phyloP scores from a whole-genome alignment of 2,113 vertebrate genomes.

The Amia ocellicauda region DNA sequence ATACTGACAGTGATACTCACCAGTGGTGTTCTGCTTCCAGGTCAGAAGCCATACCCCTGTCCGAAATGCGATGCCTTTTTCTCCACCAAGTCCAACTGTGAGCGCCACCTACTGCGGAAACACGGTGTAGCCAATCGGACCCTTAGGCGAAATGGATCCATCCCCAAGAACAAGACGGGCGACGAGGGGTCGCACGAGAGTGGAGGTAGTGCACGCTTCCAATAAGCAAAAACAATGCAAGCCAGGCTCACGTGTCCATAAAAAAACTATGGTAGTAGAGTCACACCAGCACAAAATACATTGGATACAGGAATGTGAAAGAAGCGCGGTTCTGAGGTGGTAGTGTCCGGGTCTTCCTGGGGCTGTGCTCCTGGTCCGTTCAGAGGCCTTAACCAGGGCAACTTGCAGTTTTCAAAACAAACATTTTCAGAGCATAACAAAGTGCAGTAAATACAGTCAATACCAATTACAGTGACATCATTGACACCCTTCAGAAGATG shows the following conservation, averaged over 20 bases:
- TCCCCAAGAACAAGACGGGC: conserved; percentile 56
- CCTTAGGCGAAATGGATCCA: conserved; percentile 69
- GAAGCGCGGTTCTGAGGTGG: no score
- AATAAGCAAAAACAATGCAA: background rate
- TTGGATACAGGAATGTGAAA: no score
- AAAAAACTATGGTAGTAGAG: background rate
- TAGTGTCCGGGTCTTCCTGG: no score
- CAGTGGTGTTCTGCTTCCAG: conserved; percentile 48
- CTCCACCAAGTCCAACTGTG: conserved; percentile 85
- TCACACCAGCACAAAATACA: no score
- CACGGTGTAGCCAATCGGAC: conserved; percentile 69
- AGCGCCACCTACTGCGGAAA: conserved; percentile 85
- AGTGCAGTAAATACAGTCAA: no score
- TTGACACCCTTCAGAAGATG: no score
- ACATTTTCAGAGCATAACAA: no score
- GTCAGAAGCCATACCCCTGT: conserved; percentile 80
- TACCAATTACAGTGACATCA: no score
- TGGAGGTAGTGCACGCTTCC: conserved; percentile 47
- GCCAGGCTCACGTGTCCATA: no score
- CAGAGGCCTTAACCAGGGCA: no score
- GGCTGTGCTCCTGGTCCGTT: no score
- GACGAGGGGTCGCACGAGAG: conserved; percentile 67
- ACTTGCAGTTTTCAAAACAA: no score
- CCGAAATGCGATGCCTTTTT: conserved; percentile 77
- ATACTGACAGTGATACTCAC: conserved; percentile 43